A percentile compares a stretch with the other conserved stretches of the same genome.
These are phyloP conservation scores for Ictalurus furcatus DNA, from an alignment of 2,113 vertebrate species.

Conservation along the genomic window DNA sequence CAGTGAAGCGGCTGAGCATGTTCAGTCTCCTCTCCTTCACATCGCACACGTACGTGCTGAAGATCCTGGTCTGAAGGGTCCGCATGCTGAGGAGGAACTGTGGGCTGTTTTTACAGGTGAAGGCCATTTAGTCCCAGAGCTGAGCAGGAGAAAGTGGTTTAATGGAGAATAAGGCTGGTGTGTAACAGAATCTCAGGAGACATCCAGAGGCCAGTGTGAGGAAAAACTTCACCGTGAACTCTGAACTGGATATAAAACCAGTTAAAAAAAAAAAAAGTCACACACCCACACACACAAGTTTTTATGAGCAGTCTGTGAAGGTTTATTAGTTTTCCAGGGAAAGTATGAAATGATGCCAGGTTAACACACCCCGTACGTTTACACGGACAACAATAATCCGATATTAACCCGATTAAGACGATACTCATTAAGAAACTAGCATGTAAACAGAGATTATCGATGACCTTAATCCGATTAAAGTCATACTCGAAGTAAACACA, in stretches of 20 bases:
- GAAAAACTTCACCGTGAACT: neutral
- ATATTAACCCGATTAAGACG: too few species aligned
- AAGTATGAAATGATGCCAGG: too few species aligned
- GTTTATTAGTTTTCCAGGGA: neutral
- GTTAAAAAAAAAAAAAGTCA: too few species aligned
- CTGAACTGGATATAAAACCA: conserved; percentile 16
- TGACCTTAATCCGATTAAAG: too few species aligned
- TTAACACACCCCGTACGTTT: neutral
- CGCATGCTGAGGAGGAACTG: neutral
- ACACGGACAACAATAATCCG: too few species aligned
- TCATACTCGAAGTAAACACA: too few species aligned
- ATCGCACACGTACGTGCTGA: accelerated
- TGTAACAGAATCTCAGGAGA: neutral
- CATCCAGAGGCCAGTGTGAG: conserved; percentile 35
- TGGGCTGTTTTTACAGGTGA: neutral
- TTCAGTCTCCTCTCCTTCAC: too few species aligned
- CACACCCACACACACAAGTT: neutral
- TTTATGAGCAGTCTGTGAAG: neutral
- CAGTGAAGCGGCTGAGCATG: neutral
- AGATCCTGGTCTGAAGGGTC: neutral
- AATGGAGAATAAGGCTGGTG: neutral
- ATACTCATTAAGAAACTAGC: too few species aligned
- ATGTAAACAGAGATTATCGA: too few species aligned
- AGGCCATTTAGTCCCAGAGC: neutral
- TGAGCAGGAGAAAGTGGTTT: neutral